Evolutionary conservation across 2,888 invertebrate species (phyloP).

Genomic region (Psylliodes chrysocephalus): DNA sequence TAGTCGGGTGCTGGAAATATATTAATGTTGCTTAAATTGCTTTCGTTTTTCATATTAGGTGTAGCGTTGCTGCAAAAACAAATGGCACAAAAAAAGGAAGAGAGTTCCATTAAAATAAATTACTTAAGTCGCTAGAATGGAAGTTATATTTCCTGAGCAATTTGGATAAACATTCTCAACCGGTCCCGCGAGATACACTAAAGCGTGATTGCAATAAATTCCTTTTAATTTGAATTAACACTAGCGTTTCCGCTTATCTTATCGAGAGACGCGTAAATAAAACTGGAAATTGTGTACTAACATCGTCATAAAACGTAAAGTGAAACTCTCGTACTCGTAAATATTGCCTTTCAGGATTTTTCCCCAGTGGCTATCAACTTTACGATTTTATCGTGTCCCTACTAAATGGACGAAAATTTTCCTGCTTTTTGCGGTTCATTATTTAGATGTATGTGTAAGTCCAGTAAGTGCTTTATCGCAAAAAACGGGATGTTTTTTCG

Average conservation of each 20-base stretch:
- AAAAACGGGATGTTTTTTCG: too few relatives aligned
- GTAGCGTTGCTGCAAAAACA: not conserved
- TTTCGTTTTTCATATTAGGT: too few relatives aligned
- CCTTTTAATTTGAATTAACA: constrained; percentile 40
- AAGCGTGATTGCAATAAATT: constrained; percentile 27
- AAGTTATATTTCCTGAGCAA: constrained; percentile 5
- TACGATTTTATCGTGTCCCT: constrained; percentile 3
- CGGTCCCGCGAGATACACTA: not conserved
- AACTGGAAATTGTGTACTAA: constrained; percentile 16
- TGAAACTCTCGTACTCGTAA: constrained; percentile 13
- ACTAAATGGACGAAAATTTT: not conserved
- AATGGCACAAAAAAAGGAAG: not conserved
- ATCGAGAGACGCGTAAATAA: constrained; percentile 24
- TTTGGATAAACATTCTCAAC: constrained; percentile 16
- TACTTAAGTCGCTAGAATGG: not conserved
- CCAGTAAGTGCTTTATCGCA: not conserved
- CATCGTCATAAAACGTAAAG: constrained; percentile 24
- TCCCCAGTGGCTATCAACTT: not conserved
- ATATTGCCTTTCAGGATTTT: constrained; percentile 12
- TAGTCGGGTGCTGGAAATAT: too few relatives aligned
- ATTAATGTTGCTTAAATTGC: too few relatives aligned
- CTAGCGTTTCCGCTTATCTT: constrained; percentile 36
- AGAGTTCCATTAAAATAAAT: constrained; percentile 11
- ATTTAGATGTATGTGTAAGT: not conserved
- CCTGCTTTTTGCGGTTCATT: not conserved